Evolutionary conservation across 1,140 invertebrate genomes (phyloP).

Genomic region (Cecropterus lyciades): DNA sequence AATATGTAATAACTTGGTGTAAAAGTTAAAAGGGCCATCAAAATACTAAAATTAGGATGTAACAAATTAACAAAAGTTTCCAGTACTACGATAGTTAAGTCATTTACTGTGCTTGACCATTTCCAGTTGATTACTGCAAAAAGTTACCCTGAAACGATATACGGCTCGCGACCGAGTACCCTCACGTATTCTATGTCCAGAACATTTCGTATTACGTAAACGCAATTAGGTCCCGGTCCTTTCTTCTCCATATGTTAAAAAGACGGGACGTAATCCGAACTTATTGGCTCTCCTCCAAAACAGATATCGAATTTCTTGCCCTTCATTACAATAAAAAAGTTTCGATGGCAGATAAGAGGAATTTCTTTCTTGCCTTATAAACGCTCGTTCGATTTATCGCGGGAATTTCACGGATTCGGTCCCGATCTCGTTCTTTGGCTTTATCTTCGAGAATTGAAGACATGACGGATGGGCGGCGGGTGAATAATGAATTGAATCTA

Average conservation of each 20-base stretch:
- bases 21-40: no score
- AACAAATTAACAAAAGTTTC: background rate
- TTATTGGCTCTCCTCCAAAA: constrained; percentile 47
- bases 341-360: constrained; percentile 35
- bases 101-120: background rate
- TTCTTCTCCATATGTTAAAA: constrained; percentile 39
- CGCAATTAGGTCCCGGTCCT: constrained; percentile 39
- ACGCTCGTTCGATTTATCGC: constrained; percentile 38
- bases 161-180: background rate
- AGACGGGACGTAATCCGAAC: constrained; percentile 38
- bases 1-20: no score
- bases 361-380: constrained; percentile 36
- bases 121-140: constrained; percentile 5
- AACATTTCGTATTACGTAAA: constrained; percentile 27
- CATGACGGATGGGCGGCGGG: constrained; percentile 23
- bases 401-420: constrained; percentile 31
- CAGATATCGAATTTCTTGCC: constrained; percentile 43
- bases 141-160: background rate
- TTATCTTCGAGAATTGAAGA: constrained; percentile 26
- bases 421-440: constrained; percentile 6
- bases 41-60: no score
- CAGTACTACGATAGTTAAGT: background rate
- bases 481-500: constrained; percentile 23
- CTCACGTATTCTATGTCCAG: constrained; percentile 30
- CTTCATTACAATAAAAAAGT: constrained; percentile 49